phyloP scores from a whole-genome alignment of 2,888 invertebrate species.

The Aquatica leii region DNA sequence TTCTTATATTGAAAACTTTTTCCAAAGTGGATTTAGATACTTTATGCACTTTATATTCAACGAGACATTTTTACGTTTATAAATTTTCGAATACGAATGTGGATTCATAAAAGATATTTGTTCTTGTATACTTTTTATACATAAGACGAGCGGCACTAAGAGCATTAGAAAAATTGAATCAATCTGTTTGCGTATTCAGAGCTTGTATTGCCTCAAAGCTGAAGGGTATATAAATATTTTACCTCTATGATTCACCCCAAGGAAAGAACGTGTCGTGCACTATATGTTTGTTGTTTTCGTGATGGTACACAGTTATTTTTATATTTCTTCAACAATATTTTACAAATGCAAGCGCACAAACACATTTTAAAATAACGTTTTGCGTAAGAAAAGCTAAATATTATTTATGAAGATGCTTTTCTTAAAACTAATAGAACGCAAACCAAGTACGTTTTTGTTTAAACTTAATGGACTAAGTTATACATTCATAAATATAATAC shows the following conservation, averaged over 20 bases:
- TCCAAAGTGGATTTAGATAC: not conserved
- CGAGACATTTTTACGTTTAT: conserved; percentile 5
- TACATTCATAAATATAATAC: too few species aligned
- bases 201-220: conserved; percentile 28
- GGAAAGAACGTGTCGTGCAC: conserved; percentile 26
- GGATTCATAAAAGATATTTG: conserved; percentile 11
- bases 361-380: conserved; percentile 5
- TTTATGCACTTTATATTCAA: not conserved
- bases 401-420: not conserved
- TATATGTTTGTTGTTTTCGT: conserved; percentile 27
- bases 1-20: too few species aligned
- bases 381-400: not conserved
- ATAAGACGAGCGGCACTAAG: conserved; percentile 4
- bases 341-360: conserved; percentile 19
- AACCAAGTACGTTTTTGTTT: not conserved
- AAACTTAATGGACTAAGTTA: conserved; percentile 4
- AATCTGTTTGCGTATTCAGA: conserved; percentile 30
- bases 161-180: conserved; percentile 31
- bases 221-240: conserved; percentile 33
- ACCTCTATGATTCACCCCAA: conserved; percentile 32
- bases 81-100: conserved; percentile 7
- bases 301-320: conserved; percentile 20
- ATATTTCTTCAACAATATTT: conserved; percentile 9
- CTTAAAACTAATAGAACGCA: not conserved
- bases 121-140: conserved; percentile 6